Base-by-base conservation (phyloP, 1,140 invertebrate species). In the Kradibia gibbosae region DNA sequence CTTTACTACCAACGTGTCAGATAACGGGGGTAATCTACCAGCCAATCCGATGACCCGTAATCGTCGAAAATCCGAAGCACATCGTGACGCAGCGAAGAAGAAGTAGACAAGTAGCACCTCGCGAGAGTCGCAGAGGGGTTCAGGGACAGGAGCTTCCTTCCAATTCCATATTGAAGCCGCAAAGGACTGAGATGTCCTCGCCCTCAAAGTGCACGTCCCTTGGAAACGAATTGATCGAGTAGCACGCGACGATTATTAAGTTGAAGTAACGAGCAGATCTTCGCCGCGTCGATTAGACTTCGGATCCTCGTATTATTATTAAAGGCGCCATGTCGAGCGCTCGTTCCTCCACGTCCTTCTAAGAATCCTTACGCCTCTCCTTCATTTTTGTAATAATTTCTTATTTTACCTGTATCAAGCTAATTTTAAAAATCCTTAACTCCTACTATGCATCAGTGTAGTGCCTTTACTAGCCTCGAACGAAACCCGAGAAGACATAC, bases 361-460 rank as follows among this genome's bases (percentile, higher is more conserved):
- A 31, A n/a, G 39, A 77, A 39, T 48, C 62, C 75, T 36, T 22
- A 34, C 45, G 22, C 36, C 34, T 48, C 36, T 79, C 28, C 73
- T 70, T 78, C 50, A n/a, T 50, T 45, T 20, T n/a, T n/a, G n/a
- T n/a, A n/a, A n/a, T n/a, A n/a, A n/a, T n/a, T 53, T 45, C 50
- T 71, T 74, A 39, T 78, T 65, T 67, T 81, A 45, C 25, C 77
- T 74, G 77, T 82, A 77, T 57, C 48, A 39, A 71, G 60, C 83
- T 87, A 87, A 87, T 84, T 84, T 86, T 86, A 87, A 88, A 89
- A 88, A 88, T 85, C 34, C 85, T 88, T 87, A 87, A 86, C 85
- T 83, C 80, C 85, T 84, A 86, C 79, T 78, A 80, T 81, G 81
- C 83, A 87, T 86, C 85, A 86, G 86, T 86, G 65, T 86, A 84